Conservation (phyloP, 2,888 invertebrate genomes). For the Trachelus stipa region DNA sequence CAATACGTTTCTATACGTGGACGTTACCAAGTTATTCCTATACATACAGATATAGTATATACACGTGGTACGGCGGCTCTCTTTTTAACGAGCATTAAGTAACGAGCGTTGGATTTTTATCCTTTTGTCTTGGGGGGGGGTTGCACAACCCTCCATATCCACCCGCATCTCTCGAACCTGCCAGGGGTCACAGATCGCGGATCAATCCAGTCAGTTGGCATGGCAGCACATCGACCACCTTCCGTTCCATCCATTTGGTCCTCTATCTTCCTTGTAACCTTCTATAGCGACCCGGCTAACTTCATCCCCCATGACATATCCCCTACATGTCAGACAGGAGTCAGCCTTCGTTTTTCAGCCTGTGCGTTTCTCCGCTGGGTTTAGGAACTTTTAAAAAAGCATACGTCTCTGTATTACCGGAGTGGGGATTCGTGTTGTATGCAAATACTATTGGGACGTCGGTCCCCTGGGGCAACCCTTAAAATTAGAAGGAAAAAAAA, state of each 20-base stretch:
- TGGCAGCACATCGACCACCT: slow-evolving; percentile 12
- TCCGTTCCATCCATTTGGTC: slow-evolving; percentile 24
- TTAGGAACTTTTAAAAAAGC: not conserved
- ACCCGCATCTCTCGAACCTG: slow-evolving; percentile 37
- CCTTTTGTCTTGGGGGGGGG: slow-evolving; percentile 28
- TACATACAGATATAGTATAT: too few species aligned
- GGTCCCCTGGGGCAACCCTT: too few species aligned
- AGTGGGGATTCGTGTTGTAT: too few species aligned
- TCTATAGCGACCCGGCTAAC: not conserved
- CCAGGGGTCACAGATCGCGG: slow-evolving; percentile 30
- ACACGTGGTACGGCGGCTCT: too few species aligned
- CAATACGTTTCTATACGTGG: too few species aligned
- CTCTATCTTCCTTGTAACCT: slow-evolving; percentile 13
- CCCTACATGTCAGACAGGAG: not conserved
- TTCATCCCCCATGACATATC: not conserved
- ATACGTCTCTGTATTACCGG: not conserved
- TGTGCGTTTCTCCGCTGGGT: not conserved
- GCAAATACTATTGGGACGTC: too few species aligned
- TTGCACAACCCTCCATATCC: slow-evolving; percentile 20
- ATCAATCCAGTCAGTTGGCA: not conserved
- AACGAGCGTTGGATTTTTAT: slow-evolving; percentile 25
- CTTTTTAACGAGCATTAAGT: not conserved
- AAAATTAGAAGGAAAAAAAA: too few species aligned
- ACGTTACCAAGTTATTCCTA: too few species aligned
- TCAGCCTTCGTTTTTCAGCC: not conserved